phyloP scores from a whole-genome alignment of 2,888 invertebrate species.

The Esperia sulphurella region DNA sequence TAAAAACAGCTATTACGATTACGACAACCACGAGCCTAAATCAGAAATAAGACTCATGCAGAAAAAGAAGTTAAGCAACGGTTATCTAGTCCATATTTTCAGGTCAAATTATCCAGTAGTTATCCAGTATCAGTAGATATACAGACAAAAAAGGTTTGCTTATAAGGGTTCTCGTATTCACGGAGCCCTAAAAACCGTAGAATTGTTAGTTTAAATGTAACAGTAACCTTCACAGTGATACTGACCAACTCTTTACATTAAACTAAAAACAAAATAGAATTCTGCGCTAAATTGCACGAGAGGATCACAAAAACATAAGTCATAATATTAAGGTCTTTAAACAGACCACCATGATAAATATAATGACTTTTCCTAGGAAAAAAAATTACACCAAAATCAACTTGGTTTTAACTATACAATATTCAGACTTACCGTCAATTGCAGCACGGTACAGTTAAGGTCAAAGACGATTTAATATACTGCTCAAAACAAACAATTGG shows the following conservation, averaged over 20 bases:
- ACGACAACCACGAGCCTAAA: too few species aligned
- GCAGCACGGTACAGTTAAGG: background rate
- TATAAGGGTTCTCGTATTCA: too few species aligned
- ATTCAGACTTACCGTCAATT: slow-evolving; percentile 18
- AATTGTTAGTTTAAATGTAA: background rate
- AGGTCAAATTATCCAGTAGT: too few species aligned
- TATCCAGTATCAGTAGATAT: too few species aligned
- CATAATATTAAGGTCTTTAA: slow-evolving; percentile 45
- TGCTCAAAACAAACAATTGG: too few species aligned
- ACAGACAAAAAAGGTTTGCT: too few species aligned
- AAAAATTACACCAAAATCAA: slow-evolving; percentile 49
- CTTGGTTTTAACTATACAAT: slow-evolving; percentile 46
- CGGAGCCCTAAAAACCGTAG: too few species aligned
- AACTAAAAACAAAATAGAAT: background rate
- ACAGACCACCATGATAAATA: slow-evolving; percentile 53
- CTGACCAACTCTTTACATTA: slow-evolving; percentile 10
- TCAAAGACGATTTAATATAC: too few species aligned
- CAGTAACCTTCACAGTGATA: background rate
- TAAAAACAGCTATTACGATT: too few species aligned
- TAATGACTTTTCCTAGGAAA: slow-evolving; percentile 57
- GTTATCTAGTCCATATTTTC: too few species aligned
- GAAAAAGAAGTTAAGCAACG: too few species aligned
- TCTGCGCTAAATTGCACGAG: slow-evolving; percentile 15
- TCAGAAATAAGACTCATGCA: too few species aligned
- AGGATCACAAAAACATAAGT: slow-evolving; percentile 14